phyloP scores from a whole-genome alignment of 2,113 vertebrate genomes.

The Gobius niger region DNA sequence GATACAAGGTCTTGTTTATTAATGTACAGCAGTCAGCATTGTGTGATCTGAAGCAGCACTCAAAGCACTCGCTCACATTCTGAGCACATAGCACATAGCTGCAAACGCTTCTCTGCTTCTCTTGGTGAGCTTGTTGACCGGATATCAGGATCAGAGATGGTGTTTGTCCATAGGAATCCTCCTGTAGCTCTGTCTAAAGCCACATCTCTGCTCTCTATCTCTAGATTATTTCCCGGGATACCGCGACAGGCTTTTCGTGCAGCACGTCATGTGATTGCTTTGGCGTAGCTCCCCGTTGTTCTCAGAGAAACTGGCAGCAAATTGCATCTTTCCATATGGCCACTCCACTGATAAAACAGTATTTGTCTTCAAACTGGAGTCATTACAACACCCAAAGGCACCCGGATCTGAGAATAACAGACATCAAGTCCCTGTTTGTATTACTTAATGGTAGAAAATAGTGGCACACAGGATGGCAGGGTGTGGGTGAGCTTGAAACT shows the following conservation, averaged over 20 bases:
- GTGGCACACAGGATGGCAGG: not conserved
- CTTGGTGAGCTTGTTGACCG: not conserved
- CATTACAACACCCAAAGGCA: constrained; percentile 37
- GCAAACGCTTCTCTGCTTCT: too few relatives aligned
- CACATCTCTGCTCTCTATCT: constrained; percentile 19
- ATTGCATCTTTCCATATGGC: constrained; percentile 56
- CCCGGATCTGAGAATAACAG: constrained; percentile 10
- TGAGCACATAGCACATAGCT: too few relatives aligned
- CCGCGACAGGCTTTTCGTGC: constrained; percentile 25
- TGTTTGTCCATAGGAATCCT: constrained; percentile 2
- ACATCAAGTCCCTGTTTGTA: not conserved
- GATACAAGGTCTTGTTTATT: too few relatives aligned
- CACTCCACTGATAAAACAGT: constrained; percentile 51
- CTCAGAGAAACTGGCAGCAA: constrained; percentile 50
- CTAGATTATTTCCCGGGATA: constrained; percentile 41
- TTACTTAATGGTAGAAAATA: not conserved
- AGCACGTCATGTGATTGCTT: constrained; percentile 58
- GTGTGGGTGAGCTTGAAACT: not conserved
- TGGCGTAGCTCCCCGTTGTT: constrained; percentile 44
- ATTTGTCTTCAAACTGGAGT: constrained; percentile 51
- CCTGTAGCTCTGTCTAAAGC: constrained; percentile 18
- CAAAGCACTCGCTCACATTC: too few relatives aligned
- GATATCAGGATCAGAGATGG: not conserved
- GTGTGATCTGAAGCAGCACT: too few relatives aligned
- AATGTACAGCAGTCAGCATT: too few relatives aligned